phyloP scores from a whole-genome alignment of 2,888 invertebrate genomes.

The Campoplex nolae region DNA sequence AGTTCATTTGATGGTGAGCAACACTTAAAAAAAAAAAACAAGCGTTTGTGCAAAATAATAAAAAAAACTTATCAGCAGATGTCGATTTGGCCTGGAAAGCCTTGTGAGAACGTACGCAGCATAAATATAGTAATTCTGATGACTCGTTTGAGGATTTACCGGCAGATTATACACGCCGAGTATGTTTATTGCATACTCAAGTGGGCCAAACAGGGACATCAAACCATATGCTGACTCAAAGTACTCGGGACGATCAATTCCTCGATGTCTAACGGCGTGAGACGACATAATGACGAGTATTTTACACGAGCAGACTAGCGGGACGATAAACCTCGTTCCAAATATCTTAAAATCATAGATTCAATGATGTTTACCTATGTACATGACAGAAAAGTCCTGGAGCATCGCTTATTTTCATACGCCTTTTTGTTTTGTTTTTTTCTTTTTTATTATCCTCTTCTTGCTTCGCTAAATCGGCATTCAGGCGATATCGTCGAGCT shows the following conservation, averaged over 20 bases:
- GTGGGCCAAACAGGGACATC: slow-evolving; percentile 74
- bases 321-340: slow-evolving; percentile 69
- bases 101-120: neutral
- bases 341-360: slow-evolving; percentile 47
- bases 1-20: neutral
- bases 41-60: neutral
- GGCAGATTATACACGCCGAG: slow-evolving; percentile 34
- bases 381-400: neutral
- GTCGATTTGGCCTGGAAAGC: slow-evolving; percentile 3
- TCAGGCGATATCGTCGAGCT: neutral
- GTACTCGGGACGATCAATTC: slow-evolving; percentile 49
- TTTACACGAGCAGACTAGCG: slow-evolving; percentile 59
- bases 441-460: neutral
- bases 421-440: too few species aligned
- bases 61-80: neutral
- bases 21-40: neutral
- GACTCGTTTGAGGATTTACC: slow-evolving; percentile 25
- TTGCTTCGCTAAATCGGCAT: neutral
- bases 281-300: slow-evolving; percentile 64
- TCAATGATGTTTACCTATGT: slow-evolving; percentile 11
- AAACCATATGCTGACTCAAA: slow-evolving; percentile 65
- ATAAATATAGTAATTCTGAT: slow-evolving; percentile 1
- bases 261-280: slow-evolving; percentile 58
- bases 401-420: neutral
- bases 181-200: slow-evolving; percentile 72